A percentile compares a stretch with the other conserved stretches of the same genome.
phyloP scores from a whole-genome alignment of 2,888 invertebrate species.

The Opisthograptis luteolata region DNA sequence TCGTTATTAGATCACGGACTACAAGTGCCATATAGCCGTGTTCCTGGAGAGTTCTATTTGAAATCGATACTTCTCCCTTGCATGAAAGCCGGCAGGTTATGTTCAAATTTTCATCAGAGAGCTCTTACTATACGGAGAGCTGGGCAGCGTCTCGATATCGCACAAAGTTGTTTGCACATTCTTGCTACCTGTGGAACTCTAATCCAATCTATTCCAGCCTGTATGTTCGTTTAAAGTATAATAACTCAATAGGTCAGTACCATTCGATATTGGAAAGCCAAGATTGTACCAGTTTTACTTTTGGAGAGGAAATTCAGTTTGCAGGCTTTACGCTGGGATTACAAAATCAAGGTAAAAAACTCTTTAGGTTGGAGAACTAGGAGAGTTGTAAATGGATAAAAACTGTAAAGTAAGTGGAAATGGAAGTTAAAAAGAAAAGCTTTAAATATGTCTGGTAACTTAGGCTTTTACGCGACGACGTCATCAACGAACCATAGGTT shows the following conservation, averaged over 20 bases:
- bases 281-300: slow-evolving; percentile 30
- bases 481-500: no score
- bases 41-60: not conserved
- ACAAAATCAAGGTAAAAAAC: slow-evolving; percentile 22
- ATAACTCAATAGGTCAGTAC: slow-evolving; percentile 28
- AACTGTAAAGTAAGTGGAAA: not conserved
- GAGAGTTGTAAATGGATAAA: not conserved
- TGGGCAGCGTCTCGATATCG: slow-evolving; percentile 49
- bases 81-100: slow-evolving; percentile 26
- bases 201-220: slow-evolving; percentile 38
- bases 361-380: not conserved
- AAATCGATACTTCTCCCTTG: slow-evolving; percentile 14
- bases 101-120: slow-evolving; percentile 51
- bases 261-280: slow-evolving; percentile 25
- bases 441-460: no score
- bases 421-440: no score
- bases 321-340: slow-evolving; percentile 19
- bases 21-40: not conserved
- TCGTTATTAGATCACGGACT: not conserved
- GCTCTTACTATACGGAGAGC: slow-evolving; percentile 45
- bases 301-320: slow-evolving; percentile 22
- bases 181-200: slow-evolving; percentile 49
- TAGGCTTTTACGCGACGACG: no score
- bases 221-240: slow-evolving; percentile 23
- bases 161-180: slow-evolving; percentile 39